Conservation (phyloP, 2,888 invertebrate genomes). For the Caenorhabditis sp. region DNA sequence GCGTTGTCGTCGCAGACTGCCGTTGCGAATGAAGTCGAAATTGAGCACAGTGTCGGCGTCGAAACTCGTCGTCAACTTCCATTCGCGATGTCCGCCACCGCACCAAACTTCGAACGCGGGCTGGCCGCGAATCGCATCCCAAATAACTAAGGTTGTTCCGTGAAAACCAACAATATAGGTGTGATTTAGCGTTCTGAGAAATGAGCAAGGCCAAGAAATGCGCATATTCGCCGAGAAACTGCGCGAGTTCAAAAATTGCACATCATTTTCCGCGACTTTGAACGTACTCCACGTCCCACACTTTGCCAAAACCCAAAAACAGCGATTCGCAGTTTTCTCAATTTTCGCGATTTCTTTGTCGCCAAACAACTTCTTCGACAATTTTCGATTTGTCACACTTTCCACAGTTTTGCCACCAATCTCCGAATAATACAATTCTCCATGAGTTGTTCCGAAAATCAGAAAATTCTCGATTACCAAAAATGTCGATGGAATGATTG, state of each 20-base stretch:
- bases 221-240: slow-evolving; percentile 20
- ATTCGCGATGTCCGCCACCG: slow-evolving; percentile 31
- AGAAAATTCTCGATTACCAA: background rate
- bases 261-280: background rate
- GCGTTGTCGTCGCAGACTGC: slow-evolving; percentile 6
- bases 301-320: slow-evolving; percentile 22
- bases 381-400: slow-evolving; percentile 3
- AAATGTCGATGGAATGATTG: slow-evolving; percentile 23
- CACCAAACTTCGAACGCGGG: slow-evolving; percentile 18
- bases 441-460: slow-evolving; percentile 24
- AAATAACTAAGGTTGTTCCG: slow-evolving; percentile 26
- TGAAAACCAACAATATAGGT: slow-evolving; percentile 29
- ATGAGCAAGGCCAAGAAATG: slow-evolving; percentile 25
- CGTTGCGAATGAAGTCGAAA: slow-evolving; percentile 17
- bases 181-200: background rate
- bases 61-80: slow-evolving; percentile 6
- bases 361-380: slow-evolving; percentile 7
- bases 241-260: slow-evolving; percentile 4
- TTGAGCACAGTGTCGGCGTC: background rate
- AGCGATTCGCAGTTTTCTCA: background rate
- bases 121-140: slow-evolving; percentile 11
- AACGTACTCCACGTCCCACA: slow-evolving; percentile 23
- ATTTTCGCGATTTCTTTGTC: slow-evolving; percentile 28
- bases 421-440: slow-evolving; percentile 11
- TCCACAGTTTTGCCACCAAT: background rate